phyloP scores from a whole-genome alignment of 2,888 invertebrate species.

The Brenthis daphne region DNA sequence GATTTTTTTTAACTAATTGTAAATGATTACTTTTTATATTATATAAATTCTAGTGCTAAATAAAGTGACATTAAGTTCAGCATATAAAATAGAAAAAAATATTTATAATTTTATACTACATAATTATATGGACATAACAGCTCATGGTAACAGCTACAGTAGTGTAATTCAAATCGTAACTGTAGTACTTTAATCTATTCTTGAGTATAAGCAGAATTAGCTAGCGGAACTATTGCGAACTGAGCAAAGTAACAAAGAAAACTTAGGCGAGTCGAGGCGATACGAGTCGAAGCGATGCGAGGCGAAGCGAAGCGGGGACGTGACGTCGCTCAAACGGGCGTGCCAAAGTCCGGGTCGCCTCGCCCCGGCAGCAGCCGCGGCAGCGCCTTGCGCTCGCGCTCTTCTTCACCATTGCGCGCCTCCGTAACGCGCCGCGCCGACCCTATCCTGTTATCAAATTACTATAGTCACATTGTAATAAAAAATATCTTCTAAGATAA shows the following conservation, averaged over 20 bases:
- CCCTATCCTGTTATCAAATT: slow-evolving; percentile 63
- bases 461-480: background rate
- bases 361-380: slow-evolving; percentile 71
- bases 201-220: slow-evolving; percentile 13
- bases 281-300: background rate
- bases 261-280: background rate
- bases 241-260: background rate
- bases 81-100: no score
- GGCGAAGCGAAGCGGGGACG: slow-evolving; percentile 7
- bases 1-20: background rate
- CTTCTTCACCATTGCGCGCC: slow-evolving; percentile 24
- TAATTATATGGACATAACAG: no score
- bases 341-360: slow-evolving; percentile 86
- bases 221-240: slow-evolving; percentile 17
- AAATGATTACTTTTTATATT: no score
- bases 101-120: no score
- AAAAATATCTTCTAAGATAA: no score
- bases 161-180: no score
- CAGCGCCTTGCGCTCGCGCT: slow-evolving; percentile 56
- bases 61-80: no score
- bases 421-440: slow-evolving; percentile 70
- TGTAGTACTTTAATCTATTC: background rate
- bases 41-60: no score
- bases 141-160: no score
- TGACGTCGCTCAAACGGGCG: slow-evolving; percentile 79